phyloP scores from a whole-genome alignment of 2,113 vertebrate species.

The Prunella fulvescens region DNA sequence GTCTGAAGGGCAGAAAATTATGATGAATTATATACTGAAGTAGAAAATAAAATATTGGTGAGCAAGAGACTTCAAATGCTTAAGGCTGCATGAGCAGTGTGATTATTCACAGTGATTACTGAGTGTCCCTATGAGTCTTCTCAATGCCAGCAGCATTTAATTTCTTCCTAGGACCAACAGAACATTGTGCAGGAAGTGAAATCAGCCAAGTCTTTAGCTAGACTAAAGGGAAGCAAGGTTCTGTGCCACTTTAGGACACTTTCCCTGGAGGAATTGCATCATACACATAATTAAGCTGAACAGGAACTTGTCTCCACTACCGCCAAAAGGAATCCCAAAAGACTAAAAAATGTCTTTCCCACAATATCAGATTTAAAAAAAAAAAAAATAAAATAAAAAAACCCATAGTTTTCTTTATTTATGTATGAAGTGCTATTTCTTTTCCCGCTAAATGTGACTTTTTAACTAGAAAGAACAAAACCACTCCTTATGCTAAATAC shows the following conservation, averaged over 20 bases:
- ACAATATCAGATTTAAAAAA: background rate
- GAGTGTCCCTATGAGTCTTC: background rate
- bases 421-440: background rate
- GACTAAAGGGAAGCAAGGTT: background rate
- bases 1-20: background rate
- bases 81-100: background rate
- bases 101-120: background rate
- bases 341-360: background rate
- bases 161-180: background rate
- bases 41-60: background rate
- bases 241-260: background rate
- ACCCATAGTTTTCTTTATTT: background rate
- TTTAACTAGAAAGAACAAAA: background rate
- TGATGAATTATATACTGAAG: background rate
- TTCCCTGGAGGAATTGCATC: background rate
- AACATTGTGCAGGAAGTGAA: background rate
- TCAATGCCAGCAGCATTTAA: background rate
- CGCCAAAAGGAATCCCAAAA: background rate
- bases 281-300: background rate
- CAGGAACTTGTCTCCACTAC: background rate
- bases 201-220: background rate
- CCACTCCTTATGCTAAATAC: background rate
- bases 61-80: background rate
- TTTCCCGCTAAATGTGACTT: background rate
- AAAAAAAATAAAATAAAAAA: too few species aligned